Evolutionary conservation across 2,797 vertebrate genomes (phyloP).

Genomic region (Carapus acus): DNA sequence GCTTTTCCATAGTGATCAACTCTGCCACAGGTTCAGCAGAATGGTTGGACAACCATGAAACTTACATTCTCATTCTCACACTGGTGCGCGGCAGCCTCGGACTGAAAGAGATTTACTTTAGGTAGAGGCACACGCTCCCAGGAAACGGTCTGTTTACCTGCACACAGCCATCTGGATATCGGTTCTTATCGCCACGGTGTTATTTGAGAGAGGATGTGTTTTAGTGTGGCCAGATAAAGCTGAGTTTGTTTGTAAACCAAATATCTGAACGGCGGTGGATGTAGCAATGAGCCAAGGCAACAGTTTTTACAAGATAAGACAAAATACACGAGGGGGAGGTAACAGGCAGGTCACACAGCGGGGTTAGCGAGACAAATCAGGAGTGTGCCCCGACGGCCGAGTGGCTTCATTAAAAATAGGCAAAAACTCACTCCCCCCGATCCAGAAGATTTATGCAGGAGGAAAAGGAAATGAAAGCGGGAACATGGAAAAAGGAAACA

Average conservation of each 20-base stretch:
- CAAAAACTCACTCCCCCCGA: no score
- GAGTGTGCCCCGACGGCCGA: no score
- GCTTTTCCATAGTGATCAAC: slow-evolving; percentile 14
- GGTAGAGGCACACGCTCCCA: slow-evolving; percentile 5
- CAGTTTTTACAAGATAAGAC: neutral
- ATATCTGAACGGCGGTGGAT: neutral
- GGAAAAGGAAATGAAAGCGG: no score
- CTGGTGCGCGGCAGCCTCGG: neutral
- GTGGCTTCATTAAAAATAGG: no score
- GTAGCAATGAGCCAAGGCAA: slow-evolving; percentile 1
- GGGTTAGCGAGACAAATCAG: no score
- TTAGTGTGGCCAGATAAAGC: slow-evolving; percentile 3
- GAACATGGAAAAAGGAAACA: no score
- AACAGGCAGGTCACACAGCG: no score
- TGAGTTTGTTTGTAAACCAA: neutral
- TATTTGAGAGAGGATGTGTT: slow-evolving; percentile 14
- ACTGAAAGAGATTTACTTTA: slow-evolving; percentile 11
- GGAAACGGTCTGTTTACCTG: slow-evolving; percentile 4
- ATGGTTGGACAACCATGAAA: slow-evolving; percentile 9
- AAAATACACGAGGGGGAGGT: neutral
- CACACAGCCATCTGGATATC: slow-evolving; percentile 11
- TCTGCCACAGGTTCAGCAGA: slow-evolving; percentile 6
- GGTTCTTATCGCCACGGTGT: slow-evolving; percentile 17
- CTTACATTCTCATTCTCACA: neutral
- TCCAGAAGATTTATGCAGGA: no score